Percentiles rank a stretch among this genome's conserved stretches.
These are phyloP conservation scores for Ophraella communa DNA, from an alignment of 2,888 invertebrate genomes.

Conservation along the genomic window DNA sequence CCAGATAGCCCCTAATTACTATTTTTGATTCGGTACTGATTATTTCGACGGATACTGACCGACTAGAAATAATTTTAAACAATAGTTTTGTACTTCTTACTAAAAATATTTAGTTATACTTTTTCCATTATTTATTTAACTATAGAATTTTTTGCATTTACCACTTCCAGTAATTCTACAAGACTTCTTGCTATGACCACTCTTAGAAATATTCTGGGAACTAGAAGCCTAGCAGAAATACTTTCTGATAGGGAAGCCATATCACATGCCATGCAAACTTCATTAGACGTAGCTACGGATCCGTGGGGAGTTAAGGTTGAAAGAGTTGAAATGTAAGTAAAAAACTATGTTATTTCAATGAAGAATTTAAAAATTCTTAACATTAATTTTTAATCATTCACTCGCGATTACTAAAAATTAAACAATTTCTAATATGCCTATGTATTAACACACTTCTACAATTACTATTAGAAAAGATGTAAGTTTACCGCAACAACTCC, in stretches of 20 bases:
- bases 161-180: constrained; percentile 74
- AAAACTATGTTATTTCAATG: background rate
- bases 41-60: no score
- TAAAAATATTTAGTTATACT: no score
- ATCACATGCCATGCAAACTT: constrained; percentile 87
- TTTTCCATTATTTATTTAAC: no score
- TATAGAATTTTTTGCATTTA: background rate
- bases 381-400: no score
- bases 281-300: constrained; percentile 85
- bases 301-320: constrained; percentile 95
- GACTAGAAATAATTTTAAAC: no score
- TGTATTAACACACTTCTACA: no score
- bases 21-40: no score
- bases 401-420: no score
- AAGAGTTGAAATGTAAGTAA: constrained; percentile 88
- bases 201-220: constrained; percentile 89
- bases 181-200: constrained; percentile 84
- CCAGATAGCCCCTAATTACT: no score
- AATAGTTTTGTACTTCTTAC: no score
- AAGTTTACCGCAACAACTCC: constrained; percentile 76
- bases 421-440: no score
- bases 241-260: constrained; percentile 91
- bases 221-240: constrained; percentile 88
- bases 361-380: no score
- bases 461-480: constrained; percentile 76